Evolutionary conservation across 2,113 vertebrate genomes (phyloP).

Genomic region (Propithecus coquereli): DNA sequence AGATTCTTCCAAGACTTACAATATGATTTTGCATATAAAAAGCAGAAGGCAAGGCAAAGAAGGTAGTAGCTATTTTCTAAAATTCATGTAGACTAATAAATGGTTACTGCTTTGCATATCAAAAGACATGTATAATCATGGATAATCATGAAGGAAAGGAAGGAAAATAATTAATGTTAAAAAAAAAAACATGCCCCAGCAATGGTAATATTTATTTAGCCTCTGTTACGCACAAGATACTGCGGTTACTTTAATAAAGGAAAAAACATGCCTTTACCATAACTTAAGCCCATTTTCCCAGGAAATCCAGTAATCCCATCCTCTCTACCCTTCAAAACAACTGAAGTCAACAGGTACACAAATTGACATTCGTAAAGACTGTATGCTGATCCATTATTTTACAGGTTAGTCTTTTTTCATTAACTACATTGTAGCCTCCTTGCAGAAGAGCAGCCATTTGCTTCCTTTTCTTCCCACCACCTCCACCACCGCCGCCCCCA

Average conservation of each 20-base stretch:
- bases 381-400: background rate
- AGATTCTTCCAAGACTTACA: background rate
- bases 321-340: background rate
- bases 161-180: background rate
- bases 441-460: background rate
- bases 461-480: background rate
- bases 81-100: background rate
- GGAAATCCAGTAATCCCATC: background rate
- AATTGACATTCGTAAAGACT: background rate
- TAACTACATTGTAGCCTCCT: background rate
- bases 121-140: background rate
- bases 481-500: background rate
- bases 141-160: slow-evolving; percentile 6
- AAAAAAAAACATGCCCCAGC: background rate
- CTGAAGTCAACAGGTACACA: slow-evolving; percentile 50
- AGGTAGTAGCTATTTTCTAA: background rate
- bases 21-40: slow-evolving; percentile 13
- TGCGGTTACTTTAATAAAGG: background rate
- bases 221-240: background rate
- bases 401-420: background rate
- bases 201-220: background rate
- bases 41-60: background rate
- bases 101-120: background rate
- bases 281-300: background rate
- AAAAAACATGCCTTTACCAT: background rate